Conservation (phyloP, 2,113 vertebrate species). For the Scomber scombrus region DNA sequence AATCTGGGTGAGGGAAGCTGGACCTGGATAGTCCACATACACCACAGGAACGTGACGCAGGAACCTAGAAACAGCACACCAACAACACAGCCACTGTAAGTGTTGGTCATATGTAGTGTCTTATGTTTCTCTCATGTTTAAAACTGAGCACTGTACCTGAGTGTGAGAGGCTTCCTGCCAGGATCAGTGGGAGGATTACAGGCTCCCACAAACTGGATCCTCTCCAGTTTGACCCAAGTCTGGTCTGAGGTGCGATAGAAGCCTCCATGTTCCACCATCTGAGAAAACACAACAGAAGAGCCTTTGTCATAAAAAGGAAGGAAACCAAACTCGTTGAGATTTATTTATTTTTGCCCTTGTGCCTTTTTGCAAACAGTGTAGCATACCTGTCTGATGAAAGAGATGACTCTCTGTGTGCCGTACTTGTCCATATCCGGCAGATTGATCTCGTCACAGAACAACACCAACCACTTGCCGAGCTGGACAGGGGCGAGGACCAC, state of each 20-base stretch:
- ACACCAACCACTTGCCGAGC: conserved; percentile 97
- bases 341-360: background rate
- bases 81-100: background rate
- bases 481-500: conserved; percentile 97
- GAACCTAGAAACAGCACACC: conserved; percentile 85
- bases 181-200: conserved; percentile 99
- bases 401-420: conserved; percentile 98
- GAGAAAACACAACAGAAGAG: background rate
- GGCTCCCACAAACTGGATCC: conserved; percentile 98
- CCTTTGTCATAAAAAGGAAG: background rate
- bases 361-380: background rate
- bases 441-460: conserved; percentile 99
- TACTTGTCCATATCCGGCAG: conserved; percentile 99
- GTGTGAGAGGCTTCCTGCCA: conserved; percentile 96
- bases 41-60: conserved; percentile 97
- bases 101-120: background rate
- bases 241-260: conserved; percentile 99
- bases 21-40: conserved; percentile 98
- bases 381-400: conserved; percentile 97
- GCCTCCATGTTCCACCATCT: conserved; percentile 99
- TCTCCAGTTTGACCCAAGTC: conserved; percentile 98
- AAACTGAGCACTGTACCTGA: conserved; percentile 85
- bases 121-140: background rate
- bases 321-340: background rate
- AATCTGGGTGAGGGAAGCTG: conserved; percentile 98